phyloP scores from a whole-genome alignment of 1,140 invertebrate genomes.

The Drosophila biarmipes region DNA sequence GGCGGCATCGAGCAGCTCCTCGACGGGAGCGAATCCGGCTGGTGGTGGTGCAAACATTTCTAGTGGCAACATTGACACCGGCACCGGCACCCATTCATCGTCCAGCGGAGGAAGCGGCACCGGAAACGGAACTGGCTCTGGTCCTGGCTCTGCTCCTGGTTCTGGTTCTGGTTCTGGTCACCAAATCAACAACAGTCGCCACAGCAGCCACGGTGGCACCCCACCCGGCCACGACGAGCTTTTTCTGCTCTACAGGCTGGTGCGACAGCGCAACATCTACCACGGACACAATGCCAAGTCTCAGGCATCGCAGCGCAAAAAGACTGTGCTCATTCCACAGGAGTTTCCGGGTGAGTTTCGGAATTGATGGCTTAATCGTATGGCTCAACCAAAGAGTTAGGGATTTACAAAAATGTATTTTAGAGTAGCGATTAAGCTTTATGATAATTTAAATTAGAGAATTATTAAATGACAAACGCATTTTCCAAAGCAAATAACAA shows the following conservation, averaged over 20 bases:
- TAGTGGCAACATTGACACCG: slow-evolving; percentile 30
- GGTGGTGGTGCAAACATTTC: slow-evolving; percentile 7
- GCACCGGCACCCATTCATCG: slow-evolving; percentile 61
- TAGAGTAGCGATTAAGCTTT: neutral
- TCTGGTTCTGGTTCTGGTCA: slow-evolving; percentile 17
- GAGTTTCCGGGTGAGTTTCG: slow-evolving; percentile 81
- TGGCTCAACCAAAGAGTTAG: neutral
- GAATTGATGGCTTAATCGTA: neutral
- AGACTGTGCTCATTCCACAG: slow-evolving; percentile 82
- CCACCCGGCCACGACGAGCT: slow-evolving; percentile 68
- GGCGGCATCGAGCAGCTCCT: slow-evolving; percentile 69
- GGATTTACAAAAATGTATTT: neutral
- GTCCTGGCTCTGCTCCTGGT: slow-evolving; percentile 8
- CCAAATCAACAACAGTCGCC: slow-evolving; percentile 29
- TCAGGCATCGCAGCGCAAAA: slow-evolving; percentile 73
- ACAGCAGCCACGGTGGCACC: slow-evolving; percentile 33
- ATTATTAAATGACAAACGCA: no score
- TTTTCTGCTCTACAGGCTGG: slow-evolving; percentile 77
- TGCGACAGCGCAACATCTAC: slow-evolving; percentile 77
- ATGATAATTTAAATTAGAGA: neutral
- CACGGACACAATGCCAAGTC: slow-evolving; percentile 81
- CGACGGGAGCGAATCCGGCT: slow-evolving; percentile 47
- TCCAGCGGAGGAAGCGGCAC: slow-evolving; percentile 59
- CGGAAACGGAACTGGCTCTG: slow-evolving; percentile 37
- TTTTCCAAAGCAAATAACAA: neutral